These are phyloP conservation scores for Drosophila sproati DNA, from an alignment of 1,140 invertebrate species.

Conservation along the genomic window DNA sequence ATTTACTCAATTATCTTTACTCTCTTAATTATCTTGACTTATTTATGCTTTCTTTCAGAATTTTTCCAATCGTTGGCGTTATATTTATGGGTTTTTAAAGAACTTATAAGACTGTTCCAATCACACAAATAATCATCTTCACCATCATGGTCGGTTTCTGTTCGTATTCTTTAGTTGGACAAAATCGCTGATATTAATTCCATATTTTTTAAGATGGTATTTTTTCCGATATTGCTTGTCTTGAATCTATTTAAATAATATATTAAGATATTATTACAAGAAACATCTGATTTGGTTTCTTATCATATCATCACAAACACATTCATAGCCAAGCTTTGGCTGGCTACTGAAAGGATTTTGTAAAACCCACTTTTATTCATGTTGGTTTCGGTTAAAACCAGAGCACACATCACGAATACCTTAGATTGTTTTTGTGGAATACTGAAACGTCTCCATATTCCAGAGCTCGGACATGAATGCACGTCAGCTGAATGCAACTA, in stretches of 20 bases:
- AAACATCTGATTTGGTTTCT: too few relatives aligned
- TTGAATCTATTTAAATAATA: too few relatives aligned
- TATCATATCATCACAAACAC: too few relatives aligned
- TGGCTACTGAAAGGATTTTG: too few relatives aligned
- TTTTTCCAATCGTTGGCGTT: constrained; percentile 84
- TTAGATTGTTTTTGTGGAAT: not conserved
- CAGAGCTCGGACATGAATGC: constrained; percentile 84
- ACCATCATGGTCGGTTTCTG: not conserved
- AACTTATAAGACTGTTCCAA: constrained; percentile 60
- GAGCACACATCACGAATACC: not conserved
- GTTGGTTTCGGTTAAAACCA: not conserved
- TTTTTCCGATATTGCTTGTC: too few relatives aligned
- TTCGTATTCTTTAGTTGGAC: not conserved
- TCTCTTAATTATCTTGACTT: constrained; percentile 24
- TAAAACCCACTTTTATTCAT: too few relatives aligned
- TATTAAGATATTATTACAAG: too few relatives aligned
- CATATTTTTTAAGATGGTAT: too few relatives aligned
- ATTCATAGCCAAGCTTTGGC: too few relatives aligned
- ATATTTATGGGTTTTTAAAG: constrained; percentile 78
- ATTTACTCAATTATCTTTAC: constrained; percentile 29
- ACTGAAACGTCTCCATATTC: constrained; percentile 35
- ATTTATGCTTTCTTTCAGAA: constrained; percentile 76
- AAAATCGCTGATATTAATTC: not conserved
- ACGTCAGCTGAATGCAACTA: constrained; percentile 75
- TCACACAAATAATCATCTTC: not conserved